These are phyloP conservation scores for Betta splendens DNA, from an alignment of 2,797 vertebrate species.

Conservation along the genomic window DNA sequence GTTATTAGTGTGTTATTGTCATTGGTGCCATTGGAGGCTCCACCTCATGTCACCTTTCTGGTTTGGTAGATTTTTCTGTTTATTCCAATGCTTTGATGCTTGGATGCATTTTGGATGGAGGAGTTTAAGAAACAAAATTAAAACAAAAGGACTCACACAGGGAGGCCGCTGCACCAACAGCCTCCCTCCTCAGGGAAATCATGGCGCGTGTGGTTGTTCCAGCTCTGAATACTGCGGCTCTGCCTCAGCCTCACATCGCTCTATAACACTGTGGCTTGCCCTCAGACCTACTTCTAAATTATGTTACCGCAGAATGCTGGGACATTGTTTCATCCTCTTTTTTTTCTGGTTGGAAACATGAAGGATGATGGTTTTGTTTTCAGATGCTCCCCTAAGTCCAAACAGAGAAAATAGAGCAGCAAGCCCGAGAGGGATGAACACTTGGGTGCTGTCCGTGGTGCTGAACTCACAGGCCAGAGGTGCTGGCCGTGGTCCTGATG, in stretches of 20 bases:
- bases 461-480: slow-evolving; percentile 3
- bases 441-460: slow-evolving; percentile 30
- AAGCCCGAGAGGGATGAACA: neutral
- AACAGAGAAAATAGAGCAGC: slow-evolving; percentile 19
- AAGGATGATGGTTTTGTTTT: slow-evolving; percentile 26
- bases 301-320: slow-evolving; percentile 37
- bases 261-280: slow-evolving; percentile 12
- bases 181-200: slow-evolving; percentile 60
- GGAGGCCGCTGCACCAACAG: slow-evolving; percentile 18
- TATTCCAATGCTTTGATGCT: neutral
- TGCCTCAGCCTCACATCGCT: slow-evolving; percentile 26
- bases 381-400: slow-evolving; percentile 29
- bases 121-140: slow-evolving; percentile 13
- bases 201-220: slow-evolving; percentile 35
- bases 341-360: slow-evolving; percentile 23
- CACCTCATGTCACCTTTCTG: neutral
- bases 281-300: slow-evolving; percentile 32
- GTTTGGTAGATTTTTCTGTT: slow-evolving; percentile 1
- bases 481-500: slow-evolving; percentile 15
- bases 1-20: neutral
- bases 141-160: slow-evolving; percentile 20
- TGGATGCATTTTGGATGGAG: slow-evolving; percentile 14
- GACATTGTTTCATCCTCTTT: slow-evolving; percentile 50
- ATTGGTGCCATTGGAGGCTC: neutral
- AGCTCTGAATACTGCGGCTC: slow-evolving; percentile 44